Evolutionary conservation across 2,113 vertebrate species (phyloP), one percentile per base, ranked within the genome.

Genomic region (Clupea harengus): DNA sequence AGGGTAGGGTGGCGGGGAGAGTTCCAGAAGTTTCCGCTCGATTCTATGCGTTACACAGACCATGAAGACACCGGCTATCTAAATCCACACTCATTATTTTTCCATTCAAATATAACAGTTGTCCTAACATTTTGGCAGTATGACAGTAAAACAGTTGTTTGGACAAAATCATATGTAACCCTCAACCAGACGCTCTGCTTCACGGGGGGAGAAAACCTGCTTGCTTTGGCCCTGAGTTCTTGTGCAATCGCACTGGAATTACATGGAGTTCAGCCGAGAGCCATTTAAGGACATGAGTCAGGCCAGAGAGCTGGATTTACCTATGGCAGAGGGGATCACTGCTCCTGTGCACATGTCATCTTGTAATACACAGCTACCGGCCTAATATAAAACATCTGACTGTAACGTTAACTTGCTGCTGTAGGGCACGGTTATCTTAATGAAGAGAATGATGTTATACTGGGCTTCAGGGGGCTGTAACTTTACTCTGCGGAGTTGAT

Each of bases 341-440:
- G 7, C 64, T 72, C 25, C 64, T 72, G 25, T 28, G 11, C 64
- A 72, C 32, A 32, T 28, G 32, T 28, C 4, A 2, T 13, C 64
- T 72, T 9, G 9, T 25, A 32, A 25, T 72, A 10, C 2, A 72
- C 64, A 32, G 64, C 28, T 72, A 72, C 64, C 64, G n/a, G 25
- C 60, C 60, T 72, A 72, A 72, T 72, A 72, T 28, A 72, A 72
- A 72, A 72, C 64, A 32, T 72, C 64, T 72, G 64, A 72, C 64
- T 72, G 64, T 28, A 28, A 8, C 25, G 2, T 72, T 72, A 8
- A 32, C 64, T 72, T 22, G 64, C 28, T 28, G 25, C 64, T 72
- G 25, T 32, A 28, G n/a, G n/a, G 64, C 25, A 32, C 4, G 64
- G 28, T 72, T 72, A 32, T 72, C n/a, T 9, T 72, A 72, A 13